Evolutionary conservation across 1,140 invertebrate species (phyloP).

Genomic region (Drosophila dunni): DNA sequence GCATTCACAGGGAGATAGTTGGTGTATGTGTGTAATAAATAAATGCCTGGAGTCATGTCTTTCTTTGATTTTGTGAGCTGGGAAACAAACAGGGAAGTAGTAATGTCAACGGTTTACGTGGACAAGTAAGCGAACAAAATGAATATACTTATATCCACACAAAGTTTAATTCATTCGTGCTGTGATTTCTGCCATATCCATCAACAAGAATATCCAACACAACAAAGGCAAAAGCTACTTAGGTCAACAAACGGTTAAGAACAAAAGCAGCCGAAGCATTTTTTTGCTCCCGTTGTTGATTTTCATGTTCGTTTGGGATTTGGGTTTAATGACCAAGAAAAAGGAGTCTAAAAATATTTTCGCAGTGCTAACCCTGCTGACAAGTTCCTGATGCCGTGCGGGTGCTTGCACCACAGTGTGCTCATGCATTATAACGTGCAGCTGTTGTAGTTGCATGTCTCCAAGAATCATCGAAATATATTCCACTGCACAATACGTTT

Average conservation of each 20-base stretch:
- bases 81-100: not conserved
- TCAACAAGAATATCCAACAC: conserved; percentile 31
- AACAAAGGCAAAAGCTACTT: conserved; percentile 51
- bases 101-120: conserved; percentile 34
- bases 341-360: conserved; percentile 75
- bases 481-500: conserved; percentile 30
- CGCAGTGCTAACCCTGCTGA: conserved; percentile 36
- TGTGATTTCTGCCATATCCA: conserved; percentile 47
- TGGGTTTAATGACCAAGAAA: conserved; percentile 73
- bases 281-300: conserved; percentile 10
- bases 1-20: not conserved
- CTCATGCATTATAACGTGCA: conserved; percentile 49
- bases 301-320: conserved; percentile 47
- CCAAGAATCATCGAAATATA: not conserved
- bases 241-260: conserved; percentile 74
- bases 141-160: conserved; percentile 47
- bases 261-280: conserved; percentile 65
- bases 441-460: conserved; percentile 37
- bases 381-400: conserved; percentile 45
- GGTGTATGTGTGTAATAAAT: not conserved
- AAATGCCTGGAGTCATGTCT: conserved; percentile 8
- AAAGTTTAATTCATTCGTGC: conserved; percentile 30
- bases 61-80: conserved; percentile 34
- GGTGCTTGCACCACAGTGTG: conserved; percentile 25
- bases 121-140: conserved; percentile 50